Evolutionary conservation across 2,113 vertebrate genomes (phyloP), one percentile per base, ranked within the genome.

Genomic region (Salvelinus namaycush): DNA sequence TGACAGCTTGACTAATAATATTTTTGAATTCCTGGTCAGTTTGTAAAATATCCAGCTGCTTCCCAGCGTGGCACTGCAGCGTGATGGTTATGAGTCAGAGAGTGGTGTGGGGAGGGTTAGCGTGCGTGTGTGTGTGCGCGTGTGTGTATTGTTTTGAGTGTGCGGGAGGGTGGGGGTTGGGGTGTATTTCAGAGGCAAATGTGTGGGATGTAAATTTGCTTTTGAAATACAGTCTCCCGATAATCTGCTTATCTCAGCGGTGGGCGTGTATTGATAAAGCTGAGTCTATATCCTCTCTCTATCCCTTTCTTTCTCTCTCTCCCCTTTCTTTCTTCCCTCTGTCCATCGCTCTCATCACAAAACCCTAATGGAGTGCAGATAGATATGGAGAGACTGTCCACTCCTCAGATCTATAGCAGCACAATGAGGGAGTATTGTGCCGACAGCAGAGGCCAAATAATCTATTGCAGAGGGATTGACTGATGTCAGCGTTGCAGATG

Each of bases 341-440:
- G 59, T 62, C 59, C 59, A n/a, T 62, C 8, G 20, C 5, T 76
- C 75, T 83, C 81, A 77, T 86, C 80, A 73, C 26, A 65, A 1
- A 20, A 62, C 81, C 72, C 75, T 91, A 90, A 91, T 90, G 82
- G 89, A 90, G 89, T 88, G 86, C 18, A 90, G 88, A 88, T 88
- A 87, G 89, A 82, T 16, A 54, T 54, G 51, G 51, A 54, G 51
- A 54, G 67, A 39, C 64, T 22, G 69, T 54, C 79, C 20, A 3
- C 51, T 76, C 27, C 0, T 26, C 39, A 44, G 39, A 44, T 44
- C 85, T 79, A 83, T 85, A 84, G 67, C 64, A 62, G 72, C 68
- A 54, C 48, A 13, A 76, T 74, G 80, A 77, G 73, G 81, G 29
- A 68, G 66, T 31, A 34, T 3, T 66, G 64, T 16, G 27, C 26